phyloP scores from a whole-genome alignment of 2,888 invertebrate species.

The Polia nebulosa region DNA sequence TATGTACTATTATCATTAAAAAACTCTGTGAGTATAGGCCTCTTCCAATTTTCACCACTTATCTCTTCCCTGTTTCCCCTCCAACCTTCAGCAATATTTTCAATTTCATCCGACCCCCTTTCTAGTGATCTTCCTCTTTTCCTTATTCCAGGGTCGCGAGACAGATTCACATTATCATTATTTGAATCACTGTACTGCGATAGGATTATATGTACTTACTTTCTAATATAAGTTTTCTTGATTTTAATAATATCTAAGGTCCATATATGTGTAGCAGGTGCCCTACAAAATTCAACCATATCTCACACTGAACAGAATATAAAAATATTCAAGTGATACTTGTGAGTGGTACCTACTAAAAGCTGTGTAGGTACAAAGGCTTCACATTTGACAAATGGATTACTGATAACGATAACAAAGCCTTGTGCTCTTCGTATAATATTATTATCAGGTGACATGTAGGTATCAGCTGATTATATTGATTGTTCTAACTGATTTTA shows the following conservation, averaged over 20 bases:
- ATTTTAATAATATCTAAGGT: no score
- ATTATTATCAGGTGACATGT: constrained; percentile 45
- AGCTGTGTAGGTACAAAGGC: constrained; percentile 49
- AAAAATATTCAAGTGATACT: constrained; percentile 26
- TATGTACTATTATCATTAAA: no score
- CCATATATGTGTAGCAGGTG: no score
- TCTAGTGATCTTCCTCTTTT: no score
- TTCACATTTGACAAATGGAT: constrained; percentile 62
- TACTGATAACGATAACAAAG: constrained; percentile 64
- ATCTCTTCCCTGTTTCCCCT: no score
- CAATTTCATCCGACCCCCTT: no score
- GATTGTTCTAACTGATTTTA: constrained; percentile 67
- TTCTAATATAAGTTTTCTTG: background rate
- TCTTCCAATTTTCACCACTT: no score
- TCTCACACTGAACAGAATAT: background rate
- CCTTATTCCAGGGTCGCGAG: no score
- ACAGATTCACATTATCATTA: no score
- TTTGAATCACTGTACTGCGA: background rate
- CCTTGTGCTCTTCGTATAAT: constrained; percentile 33
- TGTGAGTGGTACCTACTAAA: constrained; percentile 42
- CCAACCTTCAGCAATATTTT: no score
- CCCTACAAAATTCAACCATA: background rate
- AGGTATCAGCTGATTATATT: constrained; percentile 56
- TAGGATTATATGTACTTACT: background rate
- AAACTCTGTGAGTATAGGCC: no score